Evolutionary conservation across 2,797 vertebrate species (phyloP), one percentile per base, ranked within the genome.

Genomic region (Pseudopleuronectes americanus): DNA sequence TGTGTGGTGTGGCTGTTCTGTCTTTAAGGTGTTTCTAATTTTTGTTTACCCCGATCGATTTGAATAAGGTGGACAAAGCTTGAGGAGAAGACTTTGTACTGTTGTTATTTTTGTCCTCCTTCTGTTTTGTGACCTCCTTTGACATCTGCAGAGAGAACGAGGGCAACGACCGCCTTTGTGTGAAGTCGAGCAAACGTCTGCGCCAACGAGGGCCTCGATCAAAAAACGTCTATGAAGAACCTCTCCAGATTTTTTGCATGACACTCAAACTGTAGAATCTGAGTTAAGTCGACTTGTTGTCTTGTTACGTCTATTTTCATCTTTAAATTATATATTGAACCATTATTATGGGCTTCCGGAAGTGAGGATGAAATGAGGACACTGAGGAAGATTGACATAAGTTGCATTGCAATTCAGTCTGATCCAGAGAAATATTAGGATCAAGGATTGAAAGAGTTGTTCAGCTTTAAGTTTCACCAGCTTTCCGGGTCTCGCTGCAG

Each of bases 111-210:
- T 74, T 64, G 61, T 71, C 76, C 74, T 52, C 64, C 51, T 77
- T 74, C 23, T 3, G 60, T 63, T 74, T 36, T 61, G 79, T 85
- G 87, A 87, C 91, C 91, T 87, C 85, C 68, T 90, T 91, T 86
- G 76, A 90, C 91, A 89, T 90, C 90, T 92, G 90, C 75, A 89
- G 65, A 61, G 70, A 73, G 57, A 91, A 89, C 33, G 55, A 22
- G 84, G 79, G 33, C 85, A 84, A 79, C 81, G 71, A 64, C 55
- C 28, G 59, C 63, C 72, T 71, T 33, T 58, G 17, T 71, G 53
- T 31, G 57, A 68, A 68, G 66, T 53, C 6, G 64, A 62, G 55
- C 16, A n/a, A 55, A 12, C 57, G 53, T 65, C 63, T 33, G 60
- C 53, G 55, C 33, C 68, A 62, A 33, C 31, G 0, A 24, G 36